phyloP scores from a whole-genome alignment of 2,797 vertebrate genomes.

The Eulemur albifrons region DNA sequence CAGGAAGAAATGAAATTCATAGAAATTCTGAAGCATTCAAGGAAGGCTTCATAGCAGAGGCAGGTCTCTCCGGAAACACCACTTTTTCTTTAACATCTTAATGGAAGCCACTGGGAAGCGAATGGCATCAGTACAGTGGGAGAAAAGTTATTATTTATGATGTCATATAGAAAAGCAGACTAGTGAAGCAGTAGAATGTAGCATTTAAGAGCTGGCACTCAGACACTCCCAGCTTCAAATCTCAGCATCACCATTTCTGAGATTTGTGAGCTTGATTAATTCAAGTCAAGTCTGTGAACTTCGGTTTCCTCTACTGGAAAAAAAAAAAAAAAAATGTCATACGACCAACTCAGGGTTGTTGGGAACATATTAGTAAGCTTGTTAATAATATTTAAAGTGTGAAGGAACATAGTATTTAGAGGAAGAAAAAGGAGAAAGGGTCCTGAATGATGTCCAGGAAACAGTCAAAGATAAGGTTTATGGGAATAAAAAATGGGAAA shows the following conservation, averaged over 20 bases:
- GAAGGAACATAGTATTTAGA: background rate
- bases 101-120: background rate
- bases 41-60: background rate
- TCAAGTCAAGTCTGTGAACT: background rate
- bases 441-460: background rate
- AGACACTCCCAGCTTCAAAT: background rate
- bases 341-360: background rate
- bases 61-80: background rate
- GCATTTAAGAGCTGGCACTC: background rate
- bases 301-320: background rate
- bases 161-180: background rate
- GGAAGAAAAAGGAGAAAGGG: background rate
- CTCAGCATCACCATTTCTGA: background rate
- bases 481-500: background rate
- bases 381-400: background rate
- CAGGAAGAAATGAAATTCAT: background rate
- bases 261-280: background rate
- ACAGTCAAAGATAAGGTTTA: background rate
- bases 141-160: background rate
- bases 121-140: background rate
- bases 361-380: background rate
- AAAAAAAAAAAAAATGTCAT: background rate
- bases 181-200: accelerated
- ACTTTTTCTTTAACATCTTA: background rate
- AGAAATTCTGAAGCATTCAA: background rate